Evolutionary conservation across 1,140 invertebrate species (phyloP).

Genomic region (Harpegnathos saltator): DNA sequence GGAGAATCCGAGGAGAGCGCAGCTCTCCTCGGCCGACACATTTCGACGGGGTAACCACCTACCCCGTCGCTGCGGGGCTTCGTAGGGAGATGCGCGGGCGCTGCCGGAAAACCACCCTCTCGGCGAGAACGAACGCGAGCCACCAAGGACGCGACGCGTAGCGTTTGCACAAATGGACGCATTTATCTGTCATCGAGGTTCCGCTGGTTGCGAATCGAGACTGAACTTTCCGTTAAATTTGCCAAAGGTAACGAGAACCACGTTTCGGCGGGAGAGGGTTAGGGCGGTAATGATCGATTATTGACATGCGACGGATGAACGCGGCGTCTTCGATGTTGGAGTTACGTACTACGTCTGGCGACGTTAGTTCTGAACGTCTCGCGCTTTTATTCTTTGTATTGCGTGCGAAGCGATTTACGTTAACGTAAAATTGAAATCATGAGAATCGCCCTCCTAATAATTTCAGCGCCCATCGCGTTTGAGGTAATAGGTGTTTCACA

Average conservation of each 20-base stretch:
- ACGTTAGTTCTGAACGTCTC: too few species aligned
- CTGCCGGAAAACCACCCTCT: slow-evolving; percentile 11
- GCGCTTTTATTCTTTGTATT: too few species aligned
- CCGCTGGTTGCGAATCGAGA: not conserved
- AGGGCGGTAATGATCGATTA: slow-evolving; percentile 7
- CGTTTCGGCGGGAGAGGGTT: too few species aligned
- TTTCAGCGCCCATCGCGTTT: too few species aligned
- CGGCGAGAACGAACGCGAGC: not conserved
- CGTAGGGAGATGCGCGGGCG: slow-evolving; percentile 43
- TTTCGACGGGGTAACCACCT: slow-evolving; percentile 65
- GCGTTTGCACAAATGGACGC: not conserved
- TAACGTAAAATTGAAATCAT: too few species aligned
- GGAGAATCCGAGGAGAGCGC: slow-evolving; percentile 63
- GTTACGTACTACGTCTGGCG: too few species aligned
- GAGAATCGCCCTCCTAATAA: too few species aligned
- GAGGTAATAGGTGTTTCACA: too few species aligned
- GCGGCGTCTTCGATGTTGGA: too few species aligned
- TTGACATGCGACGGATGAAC: not conserved
- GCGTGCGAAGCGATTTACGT: too few species aligned
- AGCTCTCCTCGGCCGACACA: slow-evolving; percentile 62
- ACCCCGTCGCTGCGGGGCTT: slow-evolving; percentile 33
- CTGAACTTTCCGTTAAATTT: not conserved
- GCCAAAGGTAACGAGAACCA: not conserved
- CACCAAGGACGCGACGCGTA: slow-evolving; percentile 18
- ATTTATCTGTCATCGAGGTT: slow-evolving; percentile 4